Conservation (phyloP, 2,888 invertebrate species). For the Sinhomidia bicolor region DNA sequence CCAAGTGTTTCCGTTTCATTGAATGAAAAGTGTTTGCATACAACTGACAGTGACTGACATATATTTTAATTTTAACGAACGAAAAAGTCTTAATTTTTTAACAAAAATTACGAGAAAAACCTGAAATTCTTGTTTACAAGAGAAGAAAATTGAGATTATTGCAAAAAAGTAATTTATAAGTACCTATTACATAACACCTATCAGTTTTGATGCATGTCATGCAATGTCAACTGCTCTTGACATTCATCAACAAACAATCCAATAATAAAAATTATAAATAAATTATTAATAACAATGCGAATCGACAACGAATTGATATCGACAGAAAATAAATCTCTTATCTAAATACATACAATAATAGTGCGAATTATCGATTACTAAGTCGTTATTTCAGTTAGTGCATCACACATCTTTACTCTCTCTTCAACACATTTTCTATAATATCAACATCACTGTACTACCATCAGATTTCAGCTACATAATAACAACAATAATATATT, state of each 20-base stretch:
- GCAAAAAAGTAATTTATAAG: neutral
- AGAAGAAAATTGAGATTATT: too few relatives aligned
- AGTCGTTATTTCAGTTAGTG: conserved; percentile 61
- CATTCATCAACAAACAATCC: neutral
- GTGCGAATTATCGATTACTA: conserved; percentile 63
- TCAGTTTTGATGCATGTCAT: neutral
- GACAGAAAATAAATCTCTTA: conserved; percentile 74
- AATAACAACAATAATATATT: conserved; percentile 10
- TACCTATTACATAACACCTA: too few relatives aligned
- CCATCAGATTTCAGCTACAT: conserved; percentile 27
- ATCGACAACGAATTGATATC: conserved; percentile 64
- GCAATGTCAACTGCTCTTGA: conserved; percentile 2
- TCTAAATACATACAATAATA: conserved; percentile 61
- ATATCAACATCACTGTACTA: conserved; percentile 45
- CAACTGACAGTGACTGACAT: too few relatives aligned
- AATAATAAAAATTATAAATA: conserved; percentile 43
- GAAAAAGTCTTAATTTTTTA: too few relatives aligned
- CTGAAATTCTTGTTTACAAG: too few relatives aligned
- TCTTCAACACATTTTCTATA: conserved; percentile 18
- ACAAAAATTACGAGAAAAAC: too few relatives aligned
- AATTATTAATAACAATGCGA: conserved; percentile 55
- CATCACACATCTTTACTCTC: conserved; percentile 55
- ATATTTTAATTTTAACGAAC: too few relatives aligned
- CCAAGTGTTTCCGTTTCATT: too few relatives aligned
- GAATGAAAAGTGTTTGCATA: too few relatives aligned